Base-by-base conservation (phyloP, 2,888 invertebrate genomes). In the Rhorus exstirpatorius region DNA sequence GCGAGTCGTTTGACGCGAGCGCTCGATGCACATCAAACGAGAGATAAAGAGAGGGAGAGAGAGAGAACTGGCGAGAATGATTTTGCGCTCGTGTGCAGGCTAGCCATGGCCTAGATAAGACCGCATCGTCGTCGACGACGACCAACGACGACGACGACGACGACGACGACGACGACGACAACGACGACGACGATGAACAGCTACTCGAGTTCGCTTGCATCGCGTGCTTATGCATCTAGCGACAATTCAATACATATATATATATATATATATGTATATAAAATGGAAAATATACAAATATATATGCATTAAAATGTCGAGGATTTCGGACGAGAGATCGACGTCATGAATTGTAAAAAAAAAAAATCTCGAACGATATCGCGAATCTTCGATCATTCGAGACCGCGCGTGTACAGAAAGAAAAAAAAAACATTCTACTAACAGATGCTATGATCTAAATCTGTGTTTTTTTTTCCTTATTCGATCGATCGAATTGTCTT, bases 21-120 rank as follows among this genome's bases (percentile, higher is more conserved):
- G 49, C 67, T 31, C 35, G 67, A 51, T 72, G 72, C 49, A 72
- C 72, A 60, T 67, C 75, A 51, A 68, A 24, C 60, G 49, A 65
- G 55, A 55, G 51, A 65, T 35, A 65, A 19, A 55, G 24, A 55
- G 51, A 60, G 65, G 19, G 53, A 68, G 14, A 58, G 72, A 74
- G 65, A 67, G 68, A 82, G 31, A 74, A 76, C 70, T 72, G 70
- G 83, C 72, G 79, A 58, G 71, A 75, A 81, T 63, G 63, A 71
- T 63, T 75, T 79, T 67, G 84, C 82, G 79, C 81, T 80, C 88
- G 86, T 87, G 86, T 85, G 88, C 89, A 86, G 83, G 88, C 90
- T 92, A 93, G 92, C 92, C 92, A 91, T 93, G 92, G 92, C 92
- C 92, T 92, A 93, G 92, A 92, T 92, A 91, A 84, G 65, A 74